Percentiles rank a stretch among this genome's conserved stretches.
These are phyloP conservation scores for Centropyge bicolor DNA, from an alignment of 2,797 vertebrate genomes.

Conservation along the genomic window DNA sequence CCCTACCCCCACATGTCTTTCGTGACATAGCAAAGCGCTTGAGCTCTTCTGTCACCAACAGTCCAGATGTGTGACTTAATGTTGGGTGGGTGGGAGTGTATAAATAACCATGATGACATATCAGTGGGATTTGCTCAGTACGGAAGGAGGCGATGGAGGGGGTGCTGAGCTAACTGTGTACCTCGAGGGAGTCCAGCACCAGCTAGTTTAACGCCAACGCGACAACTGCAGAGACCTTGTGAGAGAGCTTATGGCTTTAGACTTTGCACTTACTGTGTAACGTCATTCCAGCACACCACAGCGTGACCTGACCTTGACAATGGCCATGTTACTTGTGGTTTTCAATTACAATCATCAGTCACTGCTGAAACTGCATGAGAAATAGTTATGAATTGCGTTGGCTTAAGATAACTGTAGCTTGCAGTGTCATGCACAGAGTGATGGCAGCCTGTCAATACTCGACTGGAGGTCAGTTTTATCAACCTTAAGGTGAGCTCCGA, in stretches of 20 bases:
- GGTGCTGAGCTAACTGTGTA: conserved; percentile 54
- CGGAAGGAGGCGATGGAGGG: conserved; percentile 43
- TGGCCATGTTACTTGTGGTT: conserved; percentile 41
- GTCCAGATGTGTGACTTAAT: conserved; percentile 79
- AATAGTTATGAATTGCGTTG: conserved; percentile 13
- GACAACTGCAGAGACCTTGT: conserved; percentile 78
- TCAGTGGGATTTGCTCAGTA: conserved; percentile 60
- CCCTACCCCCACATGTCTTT: conserved; percentile 46
- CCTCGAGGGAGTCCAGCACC: conserved; percentile 53
- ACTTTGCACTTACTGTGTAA: conserved; percentile 77
- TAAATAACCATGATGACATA: conserved; percentile 78
- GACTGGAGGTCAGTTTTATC: conserved; percentile 30
- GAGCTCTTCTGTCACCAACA: conserved; percentile 59
- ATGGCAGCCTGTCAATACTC: conserved; percentile 13
- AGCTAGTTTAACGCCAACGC: conserved; percentile 67
- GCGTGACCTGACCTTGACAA: conserved; percentile 75
- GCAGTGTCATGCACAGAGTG: neutral
- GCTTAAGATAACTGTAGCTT: conserved; percentile 6
- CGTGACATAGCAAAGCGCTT: conserved; percentile 35
- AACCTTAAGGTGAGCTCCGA: conserved; percentile 24
- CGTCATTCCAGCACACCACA: conserved; percentile 50
- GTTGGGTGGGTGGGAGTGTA: conserved; percentile 55
- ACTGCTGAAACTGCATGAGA: conserved; percentile 17
- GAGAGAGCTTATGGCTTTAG: conserved; percentile 69
- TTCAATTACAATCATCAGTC: conserved; percentile 56